These are phyloP conservation scores for Trinorchestia longiramus DNA, from an alignment of 1,140 invertebrate genomes.

Conservation along the genomic window DNA sequence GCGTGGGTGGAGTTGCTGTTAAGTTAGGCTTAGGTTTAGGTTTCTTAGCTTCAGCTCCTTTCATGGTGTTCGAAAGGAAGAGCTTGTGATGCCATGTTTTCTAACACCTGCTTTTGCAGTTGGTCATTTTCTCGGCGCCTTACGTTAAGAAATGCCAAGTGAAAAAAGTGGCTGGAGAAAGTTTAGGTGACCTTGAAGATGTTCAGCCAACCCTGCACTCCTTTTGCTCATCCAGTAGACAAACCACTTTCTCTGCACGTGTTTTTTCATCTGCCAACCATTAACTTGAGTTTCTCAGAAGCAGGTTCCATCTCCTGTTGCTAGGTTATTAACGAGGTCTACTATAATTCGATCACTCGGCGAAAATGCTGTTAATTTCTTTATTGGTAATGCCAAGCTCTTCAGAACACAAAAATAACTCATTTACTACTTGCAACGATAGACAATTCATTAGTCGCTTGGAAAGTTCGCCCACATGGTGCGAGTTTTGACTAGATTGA, in stretches of 20 bases:
- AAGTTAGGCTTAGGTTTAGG: conserved; percentile 21
- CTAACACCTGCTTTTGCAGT: neutral
- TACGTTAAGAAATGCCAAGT: neutral
- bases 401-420: too few species aligned
- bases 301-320: neutral
- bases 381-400: too few species aligned
- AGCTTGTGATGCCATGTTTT: neutral
- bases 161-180: neutral
- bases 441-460: neutral
- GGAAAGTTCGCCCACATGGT: neutral
- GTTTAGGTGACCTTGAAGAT: conserved; percentile 14
- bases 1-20: conserved; percentile 44
- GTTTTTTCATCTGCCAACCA: neutral
- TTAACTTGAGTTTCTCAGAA: neutral
- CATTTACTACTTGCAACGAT: too few species aligned
- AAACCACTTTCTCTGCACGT: neutral
- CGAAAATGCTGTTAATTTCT: too few species aligned
- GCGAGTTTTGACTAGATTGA: neutral
- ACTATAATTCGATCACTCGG: too few species aligned
- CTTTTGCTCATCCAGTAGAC: neutral
- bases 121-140: neutral
- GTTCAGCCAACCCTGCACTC: conserved; percentile 25
- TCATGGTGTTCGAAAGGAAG: neutral
- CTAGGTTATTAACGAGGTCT: neutral
- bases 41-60: neutral